Percentiles rank a stretch among this genome's conserved stretches.
phyloP scores from a whole-genome alignment of 2,113 vertebrate species.

The Zosterops pallidus region DNA sequence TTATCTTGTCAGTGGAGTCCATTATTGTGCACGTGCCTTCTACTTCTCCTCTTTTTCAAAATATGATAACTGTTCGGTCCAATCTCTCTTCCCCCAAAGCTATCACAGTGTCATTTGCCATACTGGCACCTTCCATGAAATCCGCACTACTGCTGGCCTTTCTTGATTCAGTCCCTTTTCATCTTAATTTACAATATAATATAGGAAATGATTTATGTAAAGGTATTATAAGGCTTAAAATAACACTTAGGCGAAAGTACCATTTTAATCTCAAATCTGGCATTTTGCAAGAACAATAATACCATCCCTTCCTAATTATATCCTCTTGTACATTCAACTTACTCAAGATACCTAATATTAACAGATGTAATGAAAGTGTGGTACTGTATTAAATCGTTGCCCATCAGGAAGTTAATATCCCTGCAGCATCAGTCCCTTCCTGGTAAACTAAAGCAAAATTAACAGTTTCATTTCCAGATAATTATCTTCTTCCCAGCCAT shows the following conservation, averaged over 20 bases:
- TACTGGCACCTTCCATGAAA: not conserved
- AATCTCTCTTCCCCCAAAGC: not conserved
- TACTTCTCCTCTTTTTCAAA: not conserved
- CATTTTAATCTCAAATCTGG: not conserved
- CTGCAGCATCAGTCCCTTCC: not conserved
- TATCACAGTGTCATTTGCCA: not conserved
- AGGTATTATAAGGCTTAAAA: not conserved
- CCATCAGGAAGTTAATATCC: not conserved
- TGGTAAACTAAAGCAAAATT: not conserved
- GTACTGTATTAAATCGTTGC: not conserved
- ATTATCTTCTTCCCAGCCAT: not conserved
- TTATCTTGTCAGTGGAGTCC: slow-evolving; percentile 6
- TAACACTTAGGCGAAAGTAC: not conserved
- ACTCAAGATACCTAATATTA: not conserved
- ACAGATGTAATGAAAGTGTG: not conserved
- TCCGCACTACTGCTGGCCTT: not conserved
- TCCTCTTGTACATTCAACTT: not conserved
- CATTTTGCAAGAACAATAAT: not conserved
- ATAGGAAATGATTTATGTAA: not conserved
- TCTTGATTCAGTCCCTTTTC: not conserved
- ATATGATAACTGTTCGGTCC: not conserved
- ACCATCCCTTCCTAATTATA: not conserved
- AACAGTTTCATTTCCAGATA: not conserved
- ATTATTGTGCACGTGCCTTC: not conserved
- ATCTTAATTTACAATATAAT: not conserved